A percentile compares a stretch with the other conserved stretches of the same genome.
phyloP scores from a whole-genome alignment of 2,888 invertebrate genomes.

The Papilio demoleus region DNA sequence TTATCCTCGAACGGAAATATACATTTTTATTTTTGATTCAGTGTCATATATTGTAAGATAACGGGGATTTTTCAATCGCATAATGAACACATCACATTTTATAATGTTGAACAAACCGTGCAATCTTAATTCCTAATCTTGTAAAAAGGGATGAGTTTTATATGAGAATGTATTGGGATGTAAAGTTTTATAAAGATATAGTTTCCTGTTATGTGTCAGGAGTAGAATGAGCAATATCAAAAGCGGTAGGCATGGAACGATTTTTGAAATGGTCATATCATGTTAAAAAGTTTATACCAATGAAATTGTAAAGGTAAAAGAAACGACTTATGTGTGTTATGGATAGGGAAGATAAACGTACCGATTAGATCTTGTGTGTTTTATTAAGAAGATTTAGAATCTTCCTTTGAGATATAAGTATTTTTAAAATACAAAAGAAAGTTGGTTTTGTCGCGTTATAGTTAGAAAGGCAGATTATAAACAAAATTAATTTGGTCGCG shows the following conservation, averaged over 20 bases:
- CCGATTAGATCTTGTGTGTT: constrained; percentile 70
- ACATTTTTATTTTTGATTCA: constrained; percentile 64
- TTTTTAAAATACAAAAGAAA: constrained; percentile 77
- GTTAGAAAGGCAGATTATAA: constrained; percentile 57
- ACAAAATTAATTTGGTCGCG: constrained; percentile 21
- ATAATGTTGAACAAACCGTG: constrained; percentile 62
- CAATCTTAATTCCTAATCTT: constrained; percentile 66
- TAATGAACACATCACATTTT: constrained; percentile 54
- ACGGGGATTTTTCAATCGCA: constrained; percentile 59
- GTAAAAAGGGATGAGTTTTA: constrained; percentile 48
- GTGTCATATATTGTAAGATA: constrained; percentile 73
- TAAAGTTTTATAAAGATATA: constrained; percentile 49
- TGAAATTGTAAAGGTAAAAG: constrained; percentile 66
- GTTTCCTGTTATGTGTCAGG: constrained; percentile 57
- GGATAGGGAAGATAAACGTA: constrained; percentile 70
- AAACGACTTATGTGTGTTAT: constrained; percentile 71
- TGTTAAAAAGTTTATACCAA: constrained; percentile 74
- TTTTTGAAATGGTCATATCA: constrained; percentile 78
- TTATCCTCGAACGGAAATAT: constrained; percentile 62
- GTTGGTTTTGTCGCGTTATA: constrained; percentile 62
- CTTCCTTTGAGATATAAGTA: constrained; percentile 72
- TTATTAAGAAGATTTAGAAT: constrained; percentile 78
- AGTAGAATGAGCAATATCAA: constrained; percentile 72
- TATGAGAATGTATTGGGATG: constrained; percentile 43
- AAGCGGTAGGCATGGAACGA: constrained; percentile 63